Percentiles rank a stretch among this genome's conserved stretches.
These are phyloP conservation scores for Zaprionus lineosus DNA, from an alignment of 2,888 invertebrate genomes.

Conservation along the genomic window DNA sequence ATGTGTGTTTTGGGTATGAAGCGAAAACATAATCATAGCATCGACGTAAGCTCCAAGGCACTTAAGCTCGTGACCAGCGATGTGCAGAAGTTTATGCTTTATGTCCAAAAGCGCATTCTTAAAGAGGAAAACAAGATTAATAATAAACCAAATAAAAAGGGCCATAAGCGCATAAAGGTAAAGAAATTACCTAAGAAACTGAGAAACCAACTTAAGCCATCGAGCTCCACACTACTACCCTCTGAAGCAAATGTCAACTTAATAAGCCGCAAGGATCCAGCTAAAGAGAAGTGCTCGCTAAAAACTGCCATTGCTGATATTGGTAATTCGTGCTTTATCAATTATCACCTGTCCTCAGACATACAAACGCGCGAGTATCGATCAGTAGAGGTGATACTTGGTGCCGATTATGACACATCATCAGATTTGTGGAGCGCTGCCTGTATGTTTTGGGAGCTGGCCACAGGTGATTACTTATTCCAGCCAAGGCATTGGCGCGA, in stretches of 20 bases:
- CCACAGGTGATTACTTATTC: conserved; percentile 99
- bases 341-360: conserved; percentile 98
- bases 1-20: conserved; percentile 27
- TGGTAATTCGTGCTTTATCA: conserved; percentile 98
- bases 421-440: conserved; percentile 99
- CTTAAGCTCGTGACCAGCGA: conserved; percentile 18
- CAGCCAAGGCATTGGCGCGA: conserved; percentile 94
- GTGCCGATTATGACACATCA: conserved; percentile 96
- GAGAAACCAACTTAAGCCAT: background rate
- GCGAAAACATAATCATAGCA: background rate
- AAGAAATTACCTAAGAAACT: background rate
- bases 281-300: conserved; percentile 91
- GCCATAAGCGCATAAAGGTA: background rate
- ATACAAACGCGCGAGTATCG: conserved; percentile 99
- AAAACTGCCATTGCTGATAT: conserved; percentile 98
- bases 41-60: conserved; percentile 16
- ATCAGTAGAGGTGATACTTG: conserved; percentile 96
- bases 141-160: no score
- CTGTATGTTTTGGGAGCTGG: conserved; percentile 99
- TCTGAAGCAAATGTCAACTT: conserved; percentile 7
- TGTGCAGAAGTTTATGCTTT: conserved; percentile 30
- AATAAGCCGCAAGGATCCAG: conserved; percentile 86
- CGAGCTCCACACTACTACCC: background rate
- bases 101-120: conserved; percentile 10
- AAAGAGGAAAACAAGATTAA: background rate